Base-by-base conservation (phyloP, 2,797 vertebrate genomes). In the Falco peregrinus region DNA sequence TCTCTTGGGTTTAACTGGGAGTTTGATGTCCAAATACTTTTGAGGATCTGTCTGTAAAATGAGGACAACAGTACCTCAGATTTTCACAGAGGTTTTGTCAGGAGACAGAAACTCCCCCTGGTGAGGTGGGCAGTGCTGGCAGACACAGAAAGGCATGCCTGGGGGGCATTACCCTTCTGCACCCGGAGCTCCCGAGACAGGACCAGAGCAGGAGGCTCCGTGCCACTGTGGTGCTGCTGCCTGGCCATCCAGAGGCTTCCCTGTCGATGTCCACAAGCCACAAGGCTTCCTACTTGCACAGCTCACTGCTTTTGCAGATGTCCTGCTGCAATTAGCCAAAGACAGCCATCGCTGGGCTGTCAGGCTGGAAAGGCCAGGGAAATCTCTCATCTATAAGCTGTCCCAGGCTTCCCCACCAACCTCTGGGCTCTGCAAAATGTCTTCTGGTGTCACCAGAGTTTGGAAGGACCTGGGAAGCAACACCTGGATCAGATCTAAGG, bases 401-500 rank as follows among this genome's bases (percentile, higher is more conserved):
- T 37, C 39, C 53, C 68, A 71, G 29, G 45, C 73, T 81, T 74
- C 54, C 26, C 15, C 50, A 79, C 25, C n/a, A 71, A 19, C 28
- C 41, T 76, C 71, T 74, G 71, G 29, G 37, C 79, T 78, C 87
- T 78, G 73, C 33, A 84, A 86, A 93, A 78, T 1, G 2, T 68
- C n/a, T 75, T 71, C 57, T 59, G 2, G 63, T 81, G 29, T 68
- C 61, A 84, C 35, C 31, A 81, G 53, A 33, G 8, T 39, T 75
- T 70, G 21, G 88, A 79, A 81, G 90, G 47, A 48, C 37, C 14
- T 8, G 0, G 39, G 31, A 81, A 91, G 39, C 16, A 93, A 86
- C 67, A 92, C 90, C 67, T 90, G 90, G 60, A 89, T 75, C 77
- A 90, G 80, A 95, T 91, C 70, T 82, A 91, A 22, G 22, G 48